phyloP scores from a whole-genome alignment of 2,113 vertebrate genomes.

The Opisthocomus hoazin region DNA sequence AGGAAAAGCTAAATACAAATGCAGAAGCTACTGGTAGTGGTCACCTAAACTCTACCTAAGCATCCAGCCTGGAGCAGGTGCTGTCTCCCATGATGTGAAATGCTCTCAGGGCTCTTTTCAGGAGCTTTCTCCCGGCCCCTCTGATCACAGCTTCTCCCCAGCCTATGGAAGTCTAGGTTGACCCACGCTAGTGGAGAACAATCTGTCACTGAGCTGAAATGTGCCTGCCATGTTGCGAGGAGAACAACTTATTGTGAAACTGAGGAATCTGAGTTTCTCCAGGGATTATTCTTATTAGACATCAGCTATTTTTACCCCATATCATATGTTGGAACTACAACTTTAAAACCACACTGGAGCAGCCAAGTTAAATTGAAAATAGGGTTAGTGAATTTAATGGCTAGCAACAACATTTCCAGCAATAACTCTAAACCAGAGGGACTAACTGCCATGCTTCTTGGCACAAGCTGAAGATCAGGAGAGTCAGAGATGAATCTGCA shows the following conservation, averaged over 20 bases:
- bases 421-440: background rate
- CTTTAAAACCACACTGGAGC: background rate
- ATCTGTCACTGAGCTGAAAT: background rate
- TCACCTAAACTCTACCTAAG: background rate
- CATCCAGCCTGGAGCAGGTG: background rate
- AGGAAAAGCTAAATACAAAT: background rate
- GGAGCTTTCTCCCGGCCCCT: background rate
- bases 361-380: conserved; percentile 57
- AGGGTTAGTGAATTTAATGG: background rate
- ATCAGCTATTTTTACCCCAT: conserved; percentile 34
- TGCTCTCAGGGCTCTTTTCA: background rate
- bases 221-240: background rate
- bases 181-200: background rate
- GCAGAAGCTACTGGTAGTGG: background rate
- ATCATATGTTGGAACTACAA: background rate
- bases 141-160: background rate
- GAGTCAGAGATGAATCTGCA: background rate
- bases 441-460: background rate
- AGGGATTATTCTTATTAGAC: conserved; percentile 13
- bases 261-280: background rate
- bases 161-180: background rate
- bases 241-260: background rate
- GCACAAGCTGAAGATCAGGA: background rate
- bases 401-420: conserved; percentile 35
- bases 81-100: background rate